Conservation (phyloP, 2,888 invertebrate genomes). For the Melanotus villosus region DNA sequence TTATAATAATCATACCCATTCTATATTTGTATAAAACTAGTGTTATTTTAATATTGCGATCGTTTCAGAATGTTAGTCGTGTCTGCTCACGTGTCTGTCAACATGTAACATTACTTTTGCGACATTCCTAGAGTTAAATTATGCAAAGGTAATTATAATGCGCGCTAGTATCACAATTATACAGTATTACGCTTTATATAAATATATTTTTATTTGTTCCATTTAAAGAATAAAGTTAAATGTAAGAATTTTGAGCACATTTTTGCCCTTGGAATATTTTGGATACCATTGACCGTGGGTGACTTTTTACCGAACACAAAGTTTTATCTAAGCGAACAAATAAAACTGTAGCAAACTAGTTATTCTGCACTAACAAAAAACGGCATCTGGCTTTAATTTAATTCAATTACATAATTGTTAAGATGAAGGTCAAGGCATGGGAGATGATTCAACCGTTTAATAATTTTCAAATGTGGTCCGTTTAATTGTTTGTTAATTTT, state of each 20-base stretch:
- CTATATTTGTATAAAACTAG: no score
- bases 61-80: not conserved
- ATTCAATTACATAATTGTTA: conserved; percentile 17
- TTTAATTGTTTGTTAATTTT: not conserved
- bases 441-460: conserved; percentile 25
- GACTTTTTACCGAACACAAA: no score
- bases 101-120: not conserved
- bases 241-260: no score
- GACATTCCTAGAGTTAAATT: not conserved
- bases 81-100: not conserved
- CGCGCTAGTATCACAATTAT: no score
- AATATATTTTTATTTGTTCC: no score
- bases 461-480: not conserved
- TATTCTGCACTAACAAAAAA: not conserved
- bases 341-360: not conserved
- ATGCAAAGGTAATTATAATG: not conserved
- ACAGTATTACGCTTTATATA: no score
- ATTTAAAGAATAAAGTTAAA: no score
- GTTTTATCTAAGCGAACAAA: no score
- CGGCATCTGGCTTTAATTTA: conserved; percentile 4
- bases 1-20: no score
- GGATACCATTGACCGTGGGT: no score
- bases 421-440: conserved; percentile 23
- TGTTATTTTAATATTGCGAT: no score
- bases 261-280: no score